A percentile compares a stretch with the other conserved stretches of the same genome.
Conservation (phyloP, 1,140 invertebrate species). For the Drosophila ironensis region DNA sequence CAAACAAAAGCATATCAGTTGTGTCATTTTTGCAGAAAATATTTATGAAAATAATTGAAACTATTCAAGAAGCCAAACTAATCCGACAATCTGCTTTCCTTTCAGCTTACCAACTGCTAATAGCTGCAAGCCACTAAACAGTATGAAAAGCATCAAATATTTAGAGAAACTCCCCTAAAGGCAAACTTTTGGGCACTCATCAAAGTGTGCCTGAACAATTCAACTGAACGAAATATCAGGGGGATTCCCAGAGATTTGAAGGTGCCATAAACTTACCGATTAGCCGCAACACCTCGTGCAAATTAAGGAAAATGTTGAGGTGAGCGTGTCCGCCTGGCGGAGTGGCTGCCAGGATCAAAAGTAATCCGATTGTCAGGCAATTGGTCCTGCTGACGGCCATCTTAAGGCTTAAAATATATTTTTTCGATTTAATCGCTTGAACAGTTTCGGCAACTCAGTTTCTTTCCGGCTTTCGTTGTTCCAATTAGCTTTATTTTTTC, state of each 20-base stretch:
- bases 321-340: slow-evolving; percentile 66
- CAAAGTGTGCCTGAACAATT: not conserved
- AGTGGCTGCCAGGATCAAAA: slow-evolving; percentile 53
- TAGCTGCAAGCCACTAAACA: too few relatives aligned
- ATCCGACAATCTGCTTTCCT: too few relatives aligned
- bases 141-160: too few relatives aligned
- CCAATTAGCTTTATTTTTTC: slow-evolving; percentile 12
- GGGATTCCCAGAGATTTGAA: too few relatives aligned
- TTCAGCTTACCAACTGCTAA: too few relatives aligned
- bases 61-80: too few relatives aligned
- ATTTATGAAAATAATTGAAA: too few relatives aligned
- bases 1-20: too few relatives aligned
- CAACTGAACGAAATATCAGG: too few relatives aligned
- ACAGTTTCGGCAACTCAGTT: not conserved
- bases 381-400: slow-evolving; percentile 55
- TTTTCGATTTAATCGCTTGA: not conserved
- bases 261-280: slow-evolving; percentile 75
- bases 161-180: too few relatives aligned
- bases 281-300: slow-evolving; percentile 82
- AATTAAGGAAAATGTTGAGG: slow-evolving; percentile 81
- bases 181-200: not conserved
- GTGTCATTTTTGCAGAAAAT: too few relatives aligned
- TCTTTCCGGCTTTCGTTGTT: not conserved
- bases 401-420: not conserved
- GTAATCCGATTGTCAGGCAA: slow-evolving; percentile 74